phyloP scores from a whole-genome alignment of 2,797 vertebrate genomes.

The Acestrorhynchus altus region DNA sequence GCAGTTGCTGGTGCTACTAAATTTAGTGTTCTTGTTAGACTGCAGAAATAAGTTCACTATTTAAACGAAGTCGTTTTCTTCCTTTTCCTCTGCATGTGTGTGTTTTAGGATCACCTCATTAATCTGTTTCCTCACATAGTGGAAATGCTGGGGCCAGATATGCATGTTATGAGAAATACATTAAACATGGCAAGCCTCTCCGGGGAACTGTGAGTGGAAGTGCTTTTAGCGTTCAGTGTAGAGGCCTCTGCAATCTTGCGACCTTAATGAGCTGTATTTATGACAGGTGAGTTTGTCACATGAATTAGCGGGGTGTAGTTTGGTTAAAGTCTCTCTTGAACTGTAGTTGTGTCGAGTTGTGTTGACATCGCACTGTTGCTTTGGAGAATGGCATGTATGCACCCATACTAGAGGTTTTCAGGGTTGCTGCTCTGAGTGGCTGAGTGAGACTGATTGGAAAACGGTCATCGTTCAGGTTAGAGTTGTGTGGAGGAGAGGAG shows the following conservation, averaged over 20 bases:
- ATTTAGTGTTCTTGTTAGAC: neutral
- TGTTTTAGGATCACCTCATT: conserved; percentile 66
- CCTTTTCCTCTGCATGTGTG: conserved; percentile 17
- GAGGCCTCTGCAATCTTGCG: conserved; percentile 39
- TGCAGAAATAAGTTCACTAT: neutral
- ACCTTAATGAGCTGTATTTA: conserved; percentile 60
- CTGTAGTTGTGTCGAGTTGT: conserved; percentile 31
- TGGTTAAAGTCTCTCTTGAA: conserved; percentile 57
- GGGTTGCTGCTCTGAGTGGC: neutral
- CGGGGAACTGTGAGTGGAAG: conserved; percentile 52
- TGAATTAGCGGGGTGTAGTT: conserved; percentile 54
- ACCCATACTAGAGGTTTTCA: neutral
- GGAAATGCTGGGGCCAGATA: conserved; percentile 60
- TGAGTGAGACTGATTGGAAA: neutral
- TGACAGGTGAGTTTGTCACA: conserved; percentile 58
- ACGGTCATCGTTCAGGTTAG: neutral
- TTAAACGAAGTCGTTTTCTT: conserved; percentile 28
- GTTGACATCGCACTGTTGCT: neutral
- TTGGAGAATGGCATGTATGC: neutral
- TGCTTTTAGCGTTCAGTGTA: conserved; percentile 30
- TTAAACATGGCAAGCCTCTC: conserved; percentile 57
- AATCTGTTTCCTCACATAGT: conserved; percentile 62
- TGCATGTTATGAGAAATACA: conserved; percentile 68
- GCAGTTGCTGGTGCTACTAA: neutral
- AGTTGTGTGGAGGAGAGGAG: conserved; percentile 16